phyloP scores from a whole-genome alignment of 2,888 invertebrate species.

The Caenorhabditis zanzibari region DNA sequence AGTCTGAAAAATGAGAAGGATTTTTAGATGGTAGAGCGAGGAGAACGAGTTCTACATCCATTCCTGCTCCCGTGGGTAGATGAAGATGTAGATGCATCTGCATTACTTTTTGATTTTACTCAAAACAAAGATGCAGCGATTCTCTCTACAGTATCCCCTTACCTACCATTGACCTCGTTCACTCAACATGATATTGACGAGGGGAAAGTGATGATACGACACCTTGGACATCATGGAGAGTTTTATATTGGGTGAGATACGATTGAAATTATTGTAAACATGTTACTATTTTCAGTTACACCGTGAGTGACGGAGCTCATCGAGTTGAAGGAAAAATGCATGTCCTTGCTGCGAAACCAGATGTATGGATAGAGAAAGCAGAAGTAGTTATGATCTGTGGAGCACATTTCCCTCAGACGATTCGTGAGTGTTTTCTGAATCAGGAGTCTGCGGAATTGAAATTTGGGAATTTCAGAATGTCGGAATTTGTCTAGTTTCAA shows the following conservation, averaged over 20 bases:
- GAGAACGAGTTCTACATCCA: constrained; percentile 77
- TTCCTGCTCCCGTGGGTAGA: constrained; percentile 79
- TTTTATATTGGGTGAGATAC: constrained; percentile 54
- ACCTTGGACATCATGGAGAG: constrained; percentile 71
- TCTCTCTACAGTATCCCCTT: constrained; percentile 74
- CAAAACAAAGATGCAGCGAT: constrained; percentile 73
- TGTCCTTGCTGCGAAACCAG: constrained; percentile 70
- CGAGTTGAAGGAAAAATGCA: constrained; percentile 67
- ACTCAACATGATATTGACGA: constrained; percentile 70
- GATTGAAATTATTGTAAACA: background rate
- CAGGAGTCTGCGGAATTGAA: too few species aligned
- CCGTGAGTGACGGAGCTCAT: constrained; percentile 78
- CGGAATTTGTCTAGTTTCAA: too few species aligned
- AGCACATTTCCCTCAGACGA: constrained; percentile 45
- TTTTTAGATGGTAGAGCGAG: constrained; percentile 76
- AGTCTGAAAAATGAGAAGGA: background rate
- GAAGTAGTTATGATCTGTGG: constrained; percentile 50
- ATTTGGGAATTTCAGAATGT: too few species aligned
- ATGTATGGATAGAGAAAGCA: constrained; percentile 71
- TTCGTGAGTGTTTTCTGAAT: constrained; percentile 33
- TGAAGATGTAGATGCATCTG: constrained; percentile 74
- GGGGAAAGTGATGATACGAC: constrained; percentile 73
- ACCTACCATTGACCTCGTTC: constrained; percentile 71
- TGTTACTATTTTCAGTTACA: constrained; percentile 68
- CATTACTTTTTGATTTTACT: constrained; percentile 74